Conservation (phyloP, 2,113 vertebrate species). For the Tonatia bakeri region DNA sequence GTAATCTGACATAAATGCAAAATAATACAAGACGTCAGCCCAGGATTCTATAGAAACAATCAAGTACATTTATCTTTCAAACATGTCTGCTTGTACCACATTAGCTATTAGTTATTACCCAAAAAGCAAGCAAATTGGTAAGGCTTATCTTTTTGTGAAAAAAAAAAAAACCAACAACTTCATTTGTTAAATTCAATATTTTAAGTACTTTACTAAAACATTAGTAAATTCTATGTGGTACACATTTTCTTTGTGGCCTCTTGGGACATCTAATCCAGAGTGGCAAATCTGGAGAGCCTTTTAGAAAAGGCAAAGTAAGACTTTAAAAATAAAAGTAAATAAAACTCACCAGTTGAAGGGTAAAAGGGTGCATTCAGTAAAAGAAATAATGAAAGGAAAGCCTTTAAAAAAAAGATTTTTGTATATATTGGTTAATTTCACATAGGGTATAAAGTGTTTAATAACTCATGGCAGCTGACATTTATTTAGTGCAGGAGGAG, state of each 20-base stretch:
- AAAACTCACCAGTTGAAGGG: background rate
- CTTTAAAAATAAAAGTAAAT: background rate
- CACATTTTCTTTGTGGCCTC: background rate
- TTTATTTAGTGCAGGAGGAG: background rate
- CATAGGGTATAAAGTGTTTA: background rate
- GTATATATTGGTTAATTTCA: background rate
- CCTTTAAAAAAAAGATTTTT: background rate
- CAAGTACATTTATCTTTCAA: background rate
- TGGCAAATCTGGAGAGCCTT: background rate
- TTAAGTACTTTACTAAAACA: background rate
- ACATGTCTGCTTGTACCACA: background rate
- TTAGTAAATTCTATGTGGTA: background rate
- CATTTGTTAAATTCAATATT: background rate
- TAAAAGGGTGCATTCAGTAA: background rate
- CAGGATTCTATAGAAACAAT: background rate
- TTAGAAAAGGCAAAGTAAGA: background rate
- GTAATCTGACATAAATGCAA: background rate
- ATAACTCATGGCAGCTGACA: background rate
- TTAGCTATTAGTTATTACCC: background rate
- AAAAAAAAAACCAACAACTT: background rate
- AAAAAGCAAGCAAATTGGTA: background rate
- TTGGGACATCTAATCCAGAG: background rate
- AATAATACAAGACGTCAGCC: background rate
- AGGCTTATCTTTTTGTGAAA: background rate
- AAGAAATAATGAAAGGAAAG: background rate